phyloP scores from a whole-genome alignment of 2,888 invertebrate species.

The Pyrrhia umbra region DNA sequence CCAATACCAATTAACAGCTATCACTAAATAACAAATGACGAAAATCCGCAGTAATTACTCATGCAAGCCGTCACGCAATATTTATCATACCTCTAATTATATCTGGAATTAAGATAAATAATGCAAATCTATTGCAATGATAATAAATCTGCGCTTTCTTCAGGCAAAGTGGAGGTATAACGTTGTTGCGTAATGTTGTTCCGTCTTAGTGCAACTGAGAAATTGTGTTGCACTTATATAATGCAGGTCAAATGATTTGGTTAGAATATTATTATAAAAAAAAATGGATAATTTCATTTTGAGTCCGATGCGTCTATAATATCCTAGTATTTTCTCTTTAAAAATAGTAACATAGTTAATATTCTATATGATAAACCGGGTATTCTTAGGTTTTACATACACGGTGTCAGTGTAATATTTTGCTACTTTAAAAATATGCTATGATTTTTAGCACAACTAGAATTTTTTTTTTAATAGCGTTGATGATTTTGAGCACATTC shows the following conservation, averaged over 20 bases:
- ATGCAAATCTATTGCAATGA: slow-evolving; percentile 59
- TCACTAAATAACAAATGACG: slow-evolving; percentile 42
- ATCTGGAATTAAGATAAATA: slow-evolving; percentile 51
- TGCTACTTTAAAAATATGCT: too few relatives aligned
- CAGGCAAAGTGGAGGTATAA: slow-evolving; percentile 55
- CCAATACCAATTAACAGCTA: slow-evolving; percentile 24
- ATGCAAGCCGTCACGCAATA: slow-evolving; percentile 34
- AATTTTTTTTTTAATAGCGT: too few relatives aligned
- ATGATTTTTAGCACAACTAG: too few relatives aligned
- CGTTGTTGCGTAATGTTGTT: slow-evolving; percentile 52
- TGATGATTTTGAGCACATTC: too few relatives aligned
- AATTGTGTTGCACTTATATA: slow-evolving; percentile 51
- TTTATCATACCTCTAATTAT: slow-evolving; percentile 49
- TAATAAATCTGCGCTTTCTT: slow-evolving; percentile 67
- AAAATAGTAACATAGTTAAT: too few relatives aligned
- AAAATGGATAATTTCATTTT: too few relatives aligned
- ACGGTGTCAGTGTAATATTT: too few relatives aligned
- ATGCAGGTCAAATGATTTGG: slow-evolving; percentile 38
- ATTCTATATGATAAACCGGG: too few relatives aligned
- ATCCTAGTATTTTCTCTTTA: too few relatives aligned
- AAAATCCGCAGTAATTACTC: slow-evolving; percentile 37
- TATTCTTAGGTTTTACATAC: too few relatives aligned
- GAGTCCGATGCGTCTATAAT: too few relatives aligned
- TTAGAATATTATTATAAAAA: slow-evolving; percentile 1
- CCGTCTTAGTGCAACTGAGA: slow-evolving; percentile 47